Conservation (phyloP, 2,797 vertebrate genomes). For the Clarias fuscus region DNA sequence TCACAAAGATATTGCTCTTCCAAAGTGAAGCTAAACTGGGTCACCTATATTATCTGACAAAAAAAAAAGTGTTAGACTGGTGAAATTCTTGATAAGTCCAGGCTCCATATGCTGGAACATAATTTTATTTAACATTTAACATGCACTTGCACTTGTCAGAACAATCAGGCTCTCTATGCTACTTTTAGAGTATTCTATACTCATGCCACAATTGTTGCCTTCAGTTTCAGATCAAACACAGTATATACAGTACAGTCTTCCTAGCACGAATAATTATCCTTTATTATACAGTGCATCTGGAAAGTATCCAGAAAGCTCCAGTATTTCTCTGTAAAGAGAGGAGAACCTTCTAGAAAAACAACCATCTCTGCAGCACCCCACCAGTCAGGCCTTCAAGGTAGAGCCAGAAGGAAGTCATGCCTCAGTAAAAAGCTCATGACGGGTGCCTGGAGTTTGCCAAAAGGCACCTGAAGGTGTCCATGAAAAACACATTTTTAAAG, state of each 20-base stretch:
- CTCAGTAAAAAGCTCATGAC: too few relatives aligned
- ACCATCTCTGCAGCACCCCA: too few relatives aligned
- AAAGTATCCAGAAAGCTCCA: too few relatives aligned
- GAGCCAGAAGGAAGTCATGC: too few relatives aligned
- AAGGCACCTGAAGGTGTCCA: too few relatives aligned
- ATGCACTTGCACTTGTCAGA: neutral
- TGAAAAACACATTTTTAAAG: too few relatives aligned
- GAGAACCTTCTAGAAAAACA: too few relatives aligned
- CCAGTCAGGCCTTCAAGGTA: too few relatives aligned
- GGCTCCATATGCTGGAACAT: neutral
- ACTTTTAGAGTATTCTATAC: neutral
- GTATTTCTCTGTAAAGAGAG: too few relatives aligned
- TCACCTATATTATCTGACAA: constrained; percentile 53
- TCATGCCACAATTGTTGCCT: constrained; percentile 6
- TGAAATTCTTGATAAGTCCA: constrained; percentile 32
- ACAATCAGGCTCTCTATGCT: neutral
- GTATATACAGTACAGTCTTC: neutral
- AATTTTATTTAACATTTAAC: constrained; percentile 32
- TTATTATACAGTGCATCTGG: too few relatives aligned
- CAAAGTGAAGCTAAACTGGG: constrained; percentile 54
- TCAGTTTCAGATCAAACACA: neutral
- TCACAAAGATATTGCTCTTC: constrained; percentile 40
- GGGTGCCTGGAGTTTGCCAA: too few relatives aligned
- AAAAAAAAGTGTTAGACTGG: constrained; percentile 33
- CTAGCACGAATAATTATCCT: neutral